A percentile compares a stretch with the other conserved stretches of the same genome.
Conservation (phyloP, 2,113 vertebrate species). For the Mesocricetus auratus region DNA sequence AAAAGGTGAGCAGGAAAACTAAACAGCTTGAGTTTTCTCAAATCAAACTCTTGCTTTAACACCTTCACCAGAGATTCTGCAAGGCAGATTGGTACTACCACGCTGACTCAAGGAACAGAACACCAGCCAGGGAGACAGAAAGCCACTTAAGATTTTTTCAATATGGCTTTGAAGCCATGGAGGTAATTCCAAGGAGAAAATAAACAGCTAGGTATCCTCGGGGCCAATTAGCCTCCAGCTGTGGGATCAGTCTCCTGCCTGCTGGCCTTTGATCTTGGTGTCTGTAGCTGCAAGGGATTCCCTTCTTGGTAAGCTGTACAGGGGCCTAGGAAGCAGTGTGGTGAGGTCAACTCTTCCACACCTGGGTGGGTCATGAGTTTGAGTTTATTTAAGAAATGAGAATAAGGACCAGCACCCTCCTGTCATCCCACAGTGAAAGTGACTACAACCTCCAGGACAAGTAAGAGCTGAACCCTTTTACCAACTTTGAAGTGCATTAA, state of each 20-base stretch:
- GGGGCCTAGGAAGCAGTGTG: background rate
- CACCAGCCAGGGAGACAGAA: background rate
- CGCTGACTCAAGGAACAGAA: background rate
- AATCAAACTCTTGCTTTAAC: constrained; percentile 40
- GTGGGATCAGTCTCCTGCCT: background rate
- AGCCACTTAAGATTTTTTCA: constrained; percentile 27
- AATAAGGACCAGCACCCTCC: background rate
- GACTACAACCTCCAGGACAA: background rate
- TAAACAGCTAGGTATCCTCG: constrained; percentile 2
- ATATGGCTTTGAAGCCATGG: constrained; percentile 30
- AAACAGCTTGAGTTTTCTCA: constrained; percentile 36
- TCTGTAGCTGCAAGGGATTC: background rate
- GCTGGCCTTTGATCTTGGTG: background rate
- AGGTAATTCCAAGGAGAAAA: constrained; percentile 52
- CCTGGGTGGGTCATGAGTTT: background rate
- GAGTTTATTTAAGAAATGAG: background rate
- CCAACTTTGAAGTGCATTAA: too few species aligned
- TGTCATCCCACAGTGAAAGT: background rate
- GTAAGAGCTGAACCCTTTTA: background rate
- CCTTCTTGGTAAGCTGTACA: background rate
- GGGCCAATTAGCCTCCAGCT: constrained; percentile 38
- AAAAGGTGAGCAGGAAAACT: constrained; percentile 45
- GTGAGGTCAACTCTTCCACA: accelerated
- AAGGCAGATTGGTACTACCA: background rate
- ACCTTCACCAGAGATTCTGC: constrained; percentile 16